Percentiles rank a stretch among this genome's conserved stretches.
These are phyloP conservation scores for Zapornia atra DNA, from an alignment of 2,113 vertebrate species.

Conservation along the genomic window DNA sequence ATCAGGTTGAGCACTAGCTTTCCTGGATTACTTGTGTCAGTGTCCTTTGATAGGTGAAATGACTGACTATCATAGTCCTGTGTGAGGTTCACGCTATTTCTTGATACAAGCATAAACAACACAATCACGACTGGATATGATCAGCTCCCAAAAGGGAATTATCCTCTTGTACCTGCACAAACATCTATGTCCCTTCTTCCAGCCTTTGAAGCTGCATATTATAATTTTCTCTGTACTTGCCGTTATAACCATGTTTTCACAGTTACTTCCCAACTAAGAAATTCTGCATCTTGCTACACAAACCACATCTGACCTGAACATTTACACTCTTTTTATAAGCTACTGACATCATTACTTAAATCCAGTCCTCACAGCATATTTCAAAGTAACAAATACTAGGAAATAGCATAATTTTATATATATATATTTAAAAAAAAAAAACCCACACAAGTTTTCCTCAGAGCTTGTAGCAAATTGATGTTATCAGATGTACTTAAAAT, in stretches of 20 bases:
- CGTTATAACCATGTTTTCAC: not conserved
- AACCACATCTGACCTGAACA: rapidly evolving
- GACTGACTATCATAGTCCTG: not conserved
- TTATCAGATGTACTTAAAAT: not conserved
- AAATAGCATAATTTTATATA: not conserved
- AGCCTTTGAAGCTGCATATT: not conserved
- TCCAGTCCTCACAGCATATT: not conserved
- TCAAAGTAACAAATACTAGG: not conserved
- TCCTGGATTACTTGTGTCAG: not conserved
- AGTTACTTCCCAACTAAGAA: not conserved
- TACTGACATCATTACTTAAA: not conserved
- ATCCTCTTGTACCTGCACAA: not conserved
- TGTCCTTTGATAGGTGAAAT: not conserved
- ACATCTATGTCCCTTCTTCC: not conserved
- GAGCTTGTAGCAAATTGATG: not conserved
- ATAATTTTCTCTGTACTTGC: not conserved
- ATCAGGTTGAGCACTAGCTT: not conserved
- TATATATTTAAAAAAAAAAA: too few relatives aligned
- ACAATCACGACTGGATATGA: too few relatives aligned
- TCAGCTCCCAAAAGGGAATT: not conserved
- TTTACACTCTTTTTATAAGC: not conserved
- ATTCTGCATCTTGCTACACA: not conserved
- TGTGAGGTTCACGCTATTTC: not conserved
- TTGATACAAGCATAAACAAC: not conserved
- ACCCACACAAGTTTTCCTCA: not conserved